Conservation (phyloP, 2,888 invertebrate species). For the Prostheceraeus crozeri region DNA sequence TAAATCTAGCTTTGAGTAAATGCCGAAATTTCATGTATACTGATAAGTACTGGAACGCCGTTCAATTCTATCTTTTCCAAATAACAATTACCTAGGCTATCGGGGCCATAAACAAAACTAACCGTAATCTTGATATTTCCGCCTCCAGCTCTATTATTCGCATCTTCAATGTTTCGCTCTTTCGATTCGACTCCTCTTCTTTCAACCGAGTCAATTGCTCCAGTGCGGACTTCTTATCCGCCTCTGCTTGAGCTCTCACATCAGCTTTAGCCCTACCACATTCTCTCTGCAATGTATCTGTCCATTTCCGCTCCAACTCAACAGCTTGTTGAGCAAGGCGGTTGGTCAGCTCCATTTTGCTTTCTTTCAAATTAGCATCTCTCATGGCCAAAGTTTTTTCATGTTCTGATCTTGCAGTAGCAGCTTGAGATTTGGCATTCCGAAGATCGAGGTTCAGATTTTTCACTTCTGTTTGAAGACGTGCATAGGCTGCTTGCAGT, state of each 20-base stretch:
- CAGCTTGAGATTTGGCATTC: slow-evolving; percentile 43
- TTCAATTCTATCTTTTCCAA: too few relatives aligned
- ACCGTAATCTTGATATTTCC: slow-evolving; percentile 45
- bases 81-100: too few relatives aligned
- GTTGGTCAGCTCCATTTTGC: slow-evolving; percentile 45
- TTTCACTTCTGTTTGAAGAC: slow-evolving; percentile 42
- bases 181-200: slow-evolving; percentile 45
- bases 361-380: slow-evolving; percentile 46
- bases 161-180: slow-evolving; percentile 44
- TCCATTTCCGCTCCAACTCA: slow-evolving; percentile 53
- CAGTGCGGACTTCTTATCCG: slow-evolving; percentile 49
- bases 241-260: slow-evolving; percentile 49
- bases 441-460: slow-evolving; percentile 43
- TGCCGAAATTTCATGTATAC: too few relatives aligned
- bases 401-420: slow-evolving; percentile 47
- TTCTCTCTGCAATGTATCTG: slow-evolving; percentile 50
- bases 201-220: slow-evolving; percentile 47
- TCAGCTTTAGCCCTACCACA: slow-evolving; percentile 46
- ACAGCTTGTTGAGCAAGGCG: slow-evolving; percentile 46
- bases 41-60: too few relatives aligned
- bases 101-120: too few relatives aligned
- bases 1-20: too few relatives aligned
- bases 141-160: slow-evolving; percentile 44
- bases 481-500: slow-evolving; percentile 45
- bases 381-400: slow-evolving; percentile 46